Base-by-base conservation (phyloP, 2,113 vertebrate genomes). In the Campylomormyrus numenius region DNA sequence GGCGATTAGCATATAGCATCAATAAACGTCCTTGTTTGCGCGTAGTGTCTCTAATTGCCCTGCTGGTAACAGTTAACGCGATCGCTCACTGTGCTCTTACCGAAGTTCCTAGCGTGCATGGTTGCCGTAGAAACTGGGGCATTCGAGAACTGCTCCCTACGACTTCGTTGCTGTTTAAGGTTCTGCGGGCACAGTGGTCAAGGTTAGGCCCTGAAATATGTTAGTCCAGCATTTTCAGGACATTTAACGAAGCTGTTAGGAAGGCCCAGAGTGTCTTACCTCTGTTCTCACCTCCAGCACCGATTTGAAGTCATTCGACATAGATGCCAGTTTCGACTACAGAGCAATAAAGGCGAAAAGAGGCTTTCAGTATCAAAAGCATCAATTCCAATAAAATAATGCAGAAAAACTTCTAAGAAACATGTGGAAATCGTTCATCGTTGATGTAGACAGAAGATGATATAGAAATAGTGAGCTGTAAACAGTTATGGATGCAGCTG, bases 291-390 rank as follows among this genome's bases (percentile, higher is more conserved):
- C 97, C 95, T 98, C 97, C 88, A 98, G 93, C 80, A 98, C 97
- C 0, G 97, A 98, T 92, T 98, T 98, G 94, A 98, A 98, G 94
- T 98, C 97, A 86, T 98, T 98, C 89, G 98, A 98, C 97, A 98
- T 98, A 2, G 97, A 97, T 17, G 97, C 97, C 93, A 98, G 92
- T 93, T 98, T 98, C 3, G 98, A 98, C 98, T 98, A 93, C 85
- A 93, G 94, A 35, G 88, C 88, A 91, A 93, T 35, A 89, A 35
- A 58, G 42, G 7, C 13, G 1, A 42, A 19, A 83, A n/a, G 24
- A 85, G 45, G 9, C 6, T 45, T 49, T 66, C 42, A n/a, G 1
- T 24, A 39, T 45, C 80, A 45, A 80, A 13, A 6, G 27, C 24
- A 17, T 42, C 45, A 48, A 46, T 24, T 21, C 17, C 80, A 46